phyloP scores from a whole-genome alignment of 2,888 invertebrate genomes.

The Agriopis aurantiaria region DNA sequence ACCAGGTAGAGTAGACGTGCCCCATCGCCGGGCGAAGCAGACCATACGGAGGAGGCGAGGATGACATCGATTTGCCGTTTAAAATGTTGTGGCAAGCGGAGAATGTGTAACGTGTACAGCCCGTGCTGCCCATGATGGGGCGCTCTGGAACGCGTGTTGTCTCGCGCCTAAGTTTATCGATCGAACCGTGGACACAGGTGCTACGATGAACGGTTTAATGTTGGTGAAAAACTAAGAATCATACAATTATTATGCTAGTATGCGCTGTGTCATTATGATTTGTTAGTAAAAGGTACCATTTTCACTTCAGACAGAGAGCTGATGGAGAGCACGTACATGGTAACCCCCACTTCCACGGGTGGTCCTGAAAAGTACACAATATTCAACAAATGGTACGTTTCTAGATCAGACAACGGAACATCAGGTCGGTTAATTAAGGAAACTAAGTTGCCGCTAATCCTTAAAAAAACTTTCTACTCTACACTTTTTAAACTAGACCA shows the following conservation, averaged over 20 bases:
- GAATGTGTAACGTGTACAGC: background rate
- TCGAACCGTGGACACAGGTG: slow-evolving; percentile 85
- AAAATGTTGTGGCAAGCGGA: background rate
- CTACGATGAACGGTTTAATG: slow-evolving; percentile 84
- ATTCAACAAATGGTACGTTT: slow-evolving; percentile 63
- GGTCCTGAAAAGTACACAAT: slow-evolving; percentile 89
- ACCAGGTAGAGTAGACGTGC: slow-evolving; percentile 75
- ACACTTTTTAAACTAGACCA: too few species aligned
- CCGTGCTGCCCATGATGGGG: background rate
- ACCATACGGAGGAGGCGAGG: slow-evolving; percentile 62
- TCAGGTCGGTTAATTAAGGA: background rate
- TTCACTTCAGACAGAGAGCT: slow-evolving; percentile 95
- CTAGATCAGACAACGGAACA: background rate
- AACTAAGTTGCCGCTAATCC: background rate
- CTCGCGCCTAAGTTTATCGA: slow-evolving; percentile 63
- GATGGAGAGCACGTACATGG: slow-evolving; percentile 95
- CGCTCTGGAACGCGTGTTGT: slow-evolving; percentile 31
- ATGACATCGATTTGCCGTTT: slow-evolving; percentile 37
- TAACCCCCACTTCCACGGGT: slow-evolving; percentile 94
- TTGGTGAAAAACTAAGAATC: slow-evolving; percentile 82
- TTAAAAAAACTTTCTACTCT: too few species aligned
- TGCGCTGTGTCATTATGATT: slow-evolving; percentile 80
- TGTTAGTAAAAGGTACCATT: slow-evolving; percentile 86
- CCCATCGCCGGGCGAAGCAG: slow-evolving; percentile 69
- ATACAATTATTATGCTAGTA: slow-evolving; percentile 73